Base-by-base conservation (phyloP, 2,113 vertebrate genomes). In the Ranitomeya variabilis region DNA sequence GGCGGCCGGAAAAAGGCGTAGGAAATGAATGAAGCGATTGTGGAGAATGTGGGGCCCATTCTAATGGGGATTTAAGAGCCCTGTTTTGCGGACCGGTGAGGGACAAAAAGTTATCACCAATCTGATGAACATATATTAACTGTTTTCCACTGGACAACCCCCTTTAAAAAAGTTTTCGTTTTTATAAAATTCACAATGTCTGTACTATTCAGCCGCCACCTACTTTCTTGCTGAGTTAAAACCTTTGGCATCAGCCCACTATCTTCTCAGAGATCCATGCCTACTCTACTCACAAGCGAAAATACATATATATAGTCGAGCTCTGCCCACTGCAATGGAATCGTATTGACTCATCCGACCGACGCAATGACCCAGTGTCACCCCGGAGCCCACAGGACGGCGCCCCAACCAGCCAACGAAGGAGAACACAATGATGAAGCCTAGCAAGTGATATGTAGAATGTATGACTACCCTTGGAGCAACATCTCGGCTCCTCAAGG, bases 301-400 rank as follows among this genome's bases (percentile, higher is more conserved):
- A 74, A 45, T 45, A 51, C 31, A 31, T 31, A 31, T 31, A 31
- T 31, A 31, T 45, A 73, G 26, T 31, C 26, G 12, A 73, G 8
- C 71, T 10, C 31, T 74, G 71, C 73, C 73, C 16, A 76, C 73
- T 76, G 37, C 73, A 76, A 12, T 51, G 73, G 73, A 76, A 76
- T 52, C 11, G 16, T 45, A 51, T 9, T 76, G 73, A 76, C 73
- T 76, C 73, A 76, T 76, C 12, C 8, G 37, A 52, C 21, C 73
- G 15, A 74, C 26, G 19, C 64, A n/a, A 7, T 10, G 64, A n/a
- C 64, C 64, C 64, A 23, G 3, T 64, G 19, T 52, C 51, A 76
- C 37, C 73, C 45, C 71, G 7, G 7, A 45, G 18, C 15, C 71
- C 21, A 51, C 16, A 52, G 45, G 71, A 74, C 16, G 31, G 45